Evolutionary conservation across 2,113 vertebrate genomes (phyloP).

Genomic region (Python bivittatus): DNA sequence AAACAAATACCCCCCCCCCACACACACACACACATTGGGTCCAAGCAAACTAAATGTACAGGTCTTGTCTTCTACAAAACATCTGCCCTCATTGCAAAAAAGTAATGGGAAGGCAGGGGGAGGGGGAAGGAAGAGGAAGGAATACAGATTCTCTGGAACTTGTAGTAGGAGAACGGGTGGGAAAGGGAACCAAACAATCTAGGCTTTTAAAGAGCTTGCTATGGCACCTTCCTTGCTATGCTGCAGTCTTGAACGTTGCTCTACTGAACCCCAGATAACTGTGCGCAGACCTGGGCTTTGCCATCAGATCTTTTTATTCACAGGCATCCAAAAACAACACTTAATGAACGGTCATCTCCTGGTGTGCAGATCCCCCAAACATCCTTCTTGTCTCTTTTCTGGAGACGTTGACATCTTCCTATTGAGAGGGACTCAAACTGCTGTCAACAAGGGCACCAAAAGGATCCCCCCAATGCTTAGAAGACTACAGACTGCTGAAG

Average conservation of each 20-base stretch:
- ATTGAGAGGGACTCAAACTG: not conserved
- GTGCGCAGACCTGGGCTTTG: not conserved
- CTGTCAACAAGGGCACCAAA: too few relatives aligned
- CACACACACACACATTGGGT: too few relatives aligned
- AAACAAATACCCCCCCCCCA: not conserved
- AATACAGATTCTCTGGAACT: not conserved
- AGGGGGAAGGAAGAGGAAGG: too few relatives aligned
- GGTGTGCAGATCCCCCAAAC: not conserved
- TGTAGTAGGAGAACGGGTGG: too few relatives aligned
- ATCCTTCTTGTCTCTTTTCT: not conserved
- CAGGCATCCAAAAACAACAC: not conserved
- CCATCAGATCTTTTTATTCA: not conserved
- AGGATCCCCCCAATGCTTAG: too few relatives aligned
- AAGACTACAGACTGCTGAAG: not conserved
- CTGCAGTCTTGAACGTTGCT: not conserved
- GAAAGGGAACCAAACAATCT: too few relatives aligned
- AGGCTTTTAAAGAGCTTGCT: not conserved
- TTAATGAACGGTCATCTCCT: not conserved
- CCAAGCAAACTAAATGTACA: not conserved
- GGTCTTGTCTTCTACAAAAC: not conserved
- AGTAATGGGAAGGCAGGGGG: not conserved
- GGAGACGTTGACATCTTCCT: not conserved
- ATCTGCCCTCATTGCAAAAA: not conserved
- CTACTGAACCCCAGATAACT: not conserved
- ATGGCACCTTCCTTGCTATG: not conserved